These are phyloP conservation scores for Falco peregrinus DNA, from an alignment of 2,797 vertebrate species.

Conservation along the genomic window DNA sequence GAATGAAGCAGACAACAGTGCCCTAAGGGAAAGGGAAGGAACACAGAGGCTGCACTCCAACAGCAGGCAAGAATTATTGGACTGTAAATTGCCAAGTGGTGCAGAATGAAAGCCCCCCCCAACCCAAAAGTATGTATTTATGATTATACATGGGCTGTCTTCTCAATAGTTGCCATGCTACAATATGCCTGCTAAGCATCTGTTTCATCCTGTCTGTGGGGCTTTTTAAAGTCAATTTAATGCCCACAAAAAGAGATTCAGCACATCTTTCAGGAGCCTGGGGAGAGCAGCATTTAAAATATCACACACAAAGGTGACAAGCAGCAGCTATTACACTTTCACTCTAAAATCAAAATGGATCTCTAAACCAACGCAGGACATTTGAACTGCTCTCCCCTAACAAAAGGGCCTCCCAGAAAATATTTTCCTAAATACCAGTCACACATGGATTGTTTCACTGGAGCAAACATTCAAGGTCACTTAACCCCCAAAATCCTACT, in stretches of 20 bases:
- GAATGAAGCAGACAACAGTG: slow-evolving; percentile 25
- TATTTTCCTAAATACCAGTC: neutral
- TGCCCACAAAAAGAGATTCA: neutral
- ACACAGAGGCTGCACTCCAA: neutral
- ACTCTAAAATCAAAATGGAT: neutral
- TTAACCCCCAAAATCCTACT: neutral
- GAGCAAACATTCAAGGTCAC: slow-evolving; percentile 39
- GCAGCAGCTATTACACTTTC: neutral
- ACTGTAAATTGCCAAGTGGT: neutral
- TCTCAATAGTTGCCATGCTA: neutral
- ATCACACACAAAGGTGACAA: neutral
- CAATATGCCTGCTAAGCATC: neutral
- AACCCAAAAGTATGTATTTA: neutral
- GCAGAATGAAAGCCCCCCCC: neutral
- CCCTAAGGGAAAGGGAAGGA: slow-evolving; percentile 32
- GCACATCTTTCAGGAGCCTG: neutral
- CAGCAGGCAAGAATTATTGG: neutral
- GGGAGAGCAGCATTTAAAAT: neutral
- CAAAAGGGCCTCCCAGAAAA: neutral
- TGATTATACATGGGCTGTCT: neutral
- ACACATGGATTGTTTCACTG: neutral
- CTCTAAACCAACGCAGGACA: neutral
- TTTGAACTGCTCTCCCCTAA: neutral
- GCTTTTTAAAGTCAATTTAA: neutral
- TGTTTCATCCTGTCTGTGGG: neutral